phyloP scores from a whole-genome alignment of 2,113 vertebrate genomes.

The Petrocephalus microphthalmus region DNA sequence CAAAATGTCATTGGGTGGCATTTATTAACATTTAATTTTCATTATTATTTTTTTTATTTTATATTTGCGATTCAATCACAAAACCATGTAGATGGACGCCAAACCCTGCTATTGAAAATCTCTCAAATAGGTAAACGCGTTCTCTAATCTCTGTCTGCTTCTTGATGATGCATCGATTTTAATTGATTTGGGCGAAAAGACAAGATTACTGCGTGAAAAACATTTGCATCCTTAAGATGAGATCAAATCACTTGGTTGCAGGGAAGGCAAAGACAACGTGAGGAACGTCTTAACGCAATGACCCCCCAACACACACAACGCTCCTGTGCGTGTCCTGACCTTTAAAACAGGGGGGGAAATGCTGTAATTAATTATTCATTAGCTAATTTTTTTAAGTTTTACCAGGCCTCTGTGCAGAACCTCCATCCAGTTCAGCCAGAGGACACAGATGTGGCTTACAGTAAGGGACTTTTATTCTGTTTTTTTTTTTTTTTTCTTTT shows the following conservation, averaged over 20 bases:
- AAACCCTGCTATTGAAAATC: not conserved
- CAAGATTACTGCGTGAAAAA: not conserved
- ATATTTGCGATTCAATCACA: not conserved
- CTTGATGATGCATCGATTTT: not conserved
- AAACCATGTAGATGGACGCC: not conserved
- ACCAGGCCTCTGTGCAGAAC: not conserved
- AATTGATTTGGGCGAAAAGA: not conserved
- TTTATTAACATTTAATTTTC: conserved; percentile 18
- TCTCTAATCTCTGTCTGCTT: not conserved
- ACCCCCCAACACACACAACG: not conserved
- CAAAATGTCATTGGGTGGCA: conserved; percentile 16
- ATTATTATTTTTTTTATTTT: not conserved
- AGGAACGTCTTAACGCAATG: not conserved
- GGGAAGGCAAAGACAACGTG: not conserved
- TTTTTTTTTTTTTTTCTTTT: not conserved
- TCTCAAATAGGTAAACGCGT: not conserved
- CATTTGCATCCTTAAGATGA: not conserved
- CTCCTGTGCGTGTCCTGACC: not conserved
- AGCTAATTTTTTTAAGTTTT: not conserved
- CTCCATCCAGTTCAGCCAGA: not conserved
- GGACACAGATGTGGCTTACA: conserved; percentile 7
- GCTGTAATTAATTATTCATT: not conserved
- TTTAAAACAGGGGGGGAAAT: not conserved
- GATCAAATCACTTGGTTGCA: not conserved
- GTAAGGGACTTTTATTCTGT: not conserved